Evolutionary conservation across 2,113 vertebrate species (phyloP).

Genomic region (Colossoma macropomum): DNA sequence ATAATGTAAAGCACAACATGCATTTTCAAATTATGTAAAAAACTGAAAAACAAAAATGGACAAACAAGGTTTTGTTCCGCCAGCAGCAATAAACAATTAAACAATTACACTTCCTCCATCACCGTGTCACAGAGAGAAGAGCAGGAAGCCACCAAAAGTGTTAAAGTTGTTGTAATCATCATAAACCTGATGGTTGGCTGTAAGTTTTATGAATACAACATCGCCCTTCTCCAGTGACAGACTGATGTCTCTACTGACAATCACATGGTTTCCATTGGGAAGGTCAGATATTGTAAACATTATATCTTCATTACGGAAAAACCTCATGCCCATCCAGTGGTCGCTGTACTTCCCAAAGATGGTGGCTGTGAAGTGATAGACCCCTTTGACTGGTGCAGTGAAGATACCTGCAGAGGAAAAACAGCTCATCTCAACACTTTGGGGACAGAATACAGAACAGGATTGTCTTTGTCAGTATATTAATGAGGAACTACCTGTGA

Average conservation of each 20-base stretch:
- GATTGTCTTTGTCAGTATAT: no score
- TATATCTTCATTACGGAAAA: neutral
- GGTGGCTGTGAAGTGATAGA: slow-evolving; percentile 34
- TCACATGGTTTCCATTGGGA: neutral
- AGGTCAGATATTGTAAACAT: neutral
- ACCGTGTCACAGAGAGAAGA: neutral
- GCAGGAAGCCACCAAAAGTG: slow-evolving; percentile 47
- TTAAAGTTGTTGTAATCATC: slow-evolving; percentile 26
- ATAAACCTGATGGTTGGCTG: neutral
- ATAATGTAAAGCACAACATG: no score
- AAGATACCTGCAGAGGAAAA: slow-evolving; percentile 31
- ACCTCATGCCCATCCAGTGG: neutral
- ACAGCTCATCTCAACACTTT: neutral
- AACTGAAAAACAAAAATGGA: no score
- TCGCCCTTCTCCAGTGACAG: slow-evolving; percentile 29
- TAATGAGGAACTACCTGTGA: slow-evolving; percentile 15
- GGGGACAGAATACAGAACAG: neutral
- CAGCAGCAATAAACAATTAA: no score
- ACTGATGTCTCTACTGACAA: slow-evolving; percentile 7
- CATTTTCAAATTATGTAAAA: no score
- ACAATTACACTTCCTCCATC: no score
- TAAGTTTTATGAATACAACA: slow-evolving; percentile 37
- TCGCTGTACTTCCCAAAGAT: neutral
- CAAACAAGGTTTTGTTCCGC: no score
- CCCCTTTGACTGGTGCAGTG: slow-evolving; percentile 29